Evolutionary conservation across 2,113 vertebrate species (phyloP), one percentile per base, ranked within the genome.

Genomic region (Corythornis vintsioides): DNA sequence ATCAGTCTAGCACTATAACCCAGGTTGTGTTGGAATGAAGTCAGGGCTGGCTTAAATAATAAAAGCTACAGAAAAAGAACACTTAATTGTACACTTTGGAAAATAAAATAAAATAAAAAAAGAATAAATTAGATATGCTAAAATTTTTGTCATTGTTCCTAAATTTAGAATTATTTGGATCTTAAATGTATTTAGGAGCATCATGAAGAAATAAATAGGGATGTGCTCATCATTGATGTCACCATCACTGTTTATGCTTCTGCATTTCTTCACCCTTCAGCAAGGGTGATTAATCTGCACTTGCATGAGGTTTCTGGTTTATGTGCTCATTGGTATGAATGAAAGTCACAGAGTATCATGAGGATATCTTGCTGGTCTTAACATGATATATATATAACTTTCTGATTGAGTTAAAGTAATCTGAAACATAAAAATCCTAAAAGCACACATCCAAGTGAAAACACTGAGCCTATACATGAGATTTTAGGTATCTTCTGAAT

Each of bases 271-370:
- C 17, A 29, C 11, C 26, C 21, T 42, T 83, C 35, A 77, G 24
- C 6, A 65, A 20, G 9, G 22, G 31, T 52, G 29, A 28, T 38
- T 65, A 35, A 40, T 29, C 29, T 48, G 19, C 4, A 28, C 15
- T 61, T 69, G 2, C 16, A 38, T 20, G n/a, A 73, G n/a, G 14
- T 6, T 86, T 73, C 64, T 65, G 45, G 28, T 56, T 77, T 47
- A 17, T 38, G 7, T 45, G 6, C n/a, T 73, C 55, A 15, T 48
- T 19, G 4, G 25, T 17, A 73, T 0, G 0, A 76, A 20, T 28
- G 64, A 52, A 76, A 73, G 56, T 35, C 55, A 43, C 9, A 64
- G 33, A 83, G 11, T 16, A 43, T 5, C 5, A 6, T 10, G 24
- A 75, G 15, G 9, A 45, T 4, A 29, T 61, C 42, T 67, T 59